Base-by-base conservation (phyloP, 2,113 vertebrate genomes). In the Engystomops pustulosus region DNA sequence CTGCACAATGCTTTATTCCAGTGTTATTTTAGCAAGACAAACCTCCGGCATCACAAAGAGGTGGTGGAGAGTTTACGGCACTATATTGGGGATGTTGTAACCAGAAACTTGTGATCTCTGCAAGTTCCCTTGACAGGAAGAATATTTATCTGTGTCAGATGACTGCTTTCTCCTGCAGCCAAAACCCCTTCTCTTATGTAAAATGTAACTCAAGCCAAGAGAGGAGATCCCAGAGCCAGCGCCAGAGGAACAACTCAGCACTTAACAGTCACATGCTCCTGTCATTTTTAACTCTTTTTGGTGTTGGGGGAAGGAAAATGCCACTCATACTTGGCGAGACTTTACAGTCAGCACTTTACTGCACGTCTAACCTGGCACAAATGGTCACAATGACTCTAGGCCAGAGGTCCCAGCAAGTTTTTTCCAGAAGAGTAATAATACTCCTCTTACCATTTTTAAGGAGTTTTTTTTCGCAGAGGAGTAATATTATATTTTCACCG, bases 91-190 rank as follows among this genome's bases (percentile, higher is more conserved):
- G 86, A 87, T 15, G 78, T 80, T 84, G 91, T 90, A 92, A 90
- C 87, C 90, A 93, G 92, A 91, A 86, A 91, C 85, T 90, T 92
- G 87, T 90, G 89, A 90, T 90, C 89, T 75, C 87, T 86, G 88
- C 81, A 92, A 91, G 85, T 81, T 87, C 88, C 88, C 87, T 90
- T 87, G 87, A 92, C 84, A 90, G 87, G 90, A 69, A 32, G 75
- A 92, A 91, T 91, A 91, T 80, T 89, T 88, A 88, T 7, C 1
- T 74, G 90, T 89, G 87, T 91, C 88, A 89, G 89, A 88, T 91
- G 88, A 90, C 85, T 0, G 84, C 79, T 80, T 88, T 85, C 83
- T 83, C 86, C 76, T 75, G 18, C 79, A 88, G 90, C 86, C 88
- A 91, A 89, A 91, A 88, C 84, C 80, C 87, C 27, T 83, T 41